These are phyloP conservation scores for Yponomeuta cagnagella DNA, from an alignment of 2,888 invertebrate species.

Conservation along the genomic window DNA sequence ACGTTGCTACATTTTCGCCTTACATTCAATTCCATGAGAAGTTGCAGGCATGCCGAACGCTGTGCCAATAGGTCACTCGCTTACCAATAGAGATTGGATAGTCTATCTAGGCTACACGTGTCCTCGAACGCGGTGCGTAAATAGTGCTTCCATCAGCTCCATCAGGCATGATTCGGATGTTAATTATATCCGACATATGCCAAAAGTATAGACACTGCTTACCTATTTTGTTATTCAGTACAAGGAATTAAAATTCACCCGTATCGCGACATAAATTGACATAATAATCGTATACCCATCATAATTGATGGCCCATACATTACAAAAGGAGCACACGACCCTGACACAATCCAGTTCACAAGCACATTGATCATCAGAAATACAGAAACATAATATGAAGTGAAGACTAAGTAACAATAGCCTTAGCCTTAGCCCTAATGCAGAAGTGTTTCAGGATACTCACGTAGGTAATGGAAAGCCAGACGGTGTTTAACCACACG, in stretches of 20 bases:
- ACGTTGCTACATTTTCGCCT: slow-evolving; percentile 69
- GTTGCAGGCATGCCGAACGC: slow-evolving; percentile 52
- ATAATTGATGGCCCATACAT: slow-evolving; percentile 1
- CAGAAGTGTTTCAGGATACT: neutral
- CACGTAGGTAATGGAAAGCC: neutral
- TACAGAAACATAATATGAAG: neutral
- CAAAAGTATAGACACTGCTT: neutral
- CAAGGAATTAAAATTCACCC: neutral
- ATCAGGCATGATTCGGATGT: neutral
- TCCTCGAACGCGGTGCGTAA: slow-evolving; percentile 8
- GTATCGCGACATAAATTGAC: neutral
- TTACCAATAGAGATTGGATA: slow-evolving; percentile 24
- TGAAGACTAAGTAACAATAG: neutral
- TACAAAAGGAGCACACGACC: slow-evolving; percentile 2
- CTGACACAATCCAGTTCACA: slow-evolving; percentile 2
- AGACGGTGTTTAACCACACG: neutral
- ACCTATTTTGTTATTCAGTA: neutral
- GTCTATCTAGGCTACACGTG: slow-evolving; percentile 12
- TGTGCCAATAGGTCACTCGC: slow-evolving; percentile 59
- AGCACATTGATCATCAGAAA: neutral
- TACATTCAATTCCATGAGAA: slow-evolving; percentile 70
- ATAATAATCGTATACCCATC: neutral
- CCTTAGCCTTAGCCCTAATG: slow-evolving; percentile 1
- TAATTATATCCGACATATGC: neutral
- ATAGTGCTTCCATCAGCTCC: neutral